Evolutionary conservation across 2,888 invertebrate genomes (phyloP).

Genomic region (Myopa testacea): DNA sequence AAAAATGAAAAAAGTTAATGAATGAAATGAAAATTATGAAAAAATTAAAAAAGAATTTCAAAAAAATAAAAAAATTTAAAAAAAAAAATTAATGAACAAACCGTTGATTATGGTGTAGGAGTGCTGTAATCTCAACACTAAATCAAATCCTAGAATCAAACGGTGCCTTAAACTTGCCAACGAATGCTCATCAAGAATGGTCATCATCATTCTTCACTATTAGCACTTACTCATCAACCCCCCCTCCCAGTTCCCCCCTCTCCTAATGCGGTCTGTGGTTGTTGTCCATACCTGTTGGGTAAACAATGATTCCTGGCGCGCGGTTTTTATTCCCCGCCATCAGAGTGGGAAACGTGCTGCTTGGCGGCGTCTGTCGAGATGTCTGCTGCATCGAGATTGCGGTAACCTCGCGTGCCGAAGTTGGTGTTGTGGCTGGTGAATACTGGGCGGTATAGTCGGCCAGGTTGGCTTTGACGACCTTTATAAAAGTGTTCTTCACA

Average conservation of each 20-base stretch:
- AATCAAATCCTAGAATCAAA: no score
- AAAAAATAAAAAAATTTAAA: no score
- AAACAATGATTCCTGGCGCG: conserved; percentile 79
- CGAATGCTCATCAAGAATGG: no score
- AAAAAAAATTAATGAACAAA: no score
- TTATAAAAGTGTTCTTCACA: conserved; percentile 55
- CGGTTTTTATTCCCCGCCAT: conserved; percentile 74
- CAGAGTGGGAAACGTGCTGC: conserved; percentile 58
- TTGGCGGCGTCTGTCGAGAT: conserved; percentile 37
- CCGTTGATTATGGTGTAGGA: no score
- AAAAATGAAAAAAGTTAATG: no score
- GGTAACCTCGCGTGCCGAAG: conserved; percentile 43
- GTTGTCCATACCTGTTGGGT: conserved; percentile 75
- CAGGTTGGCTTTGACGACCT: conserved; percentile 51
- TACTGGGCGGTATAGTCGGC: conserved; percentile 51
- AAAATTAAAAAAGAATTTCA: no score
- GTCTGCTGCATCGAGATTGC: conserved; percentile 40
- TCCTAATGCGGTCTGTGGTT: background rate
- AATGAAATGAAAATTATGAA: no score
- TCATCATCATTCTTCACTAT: no score
- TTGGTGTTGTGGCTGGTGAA: conserved; percentile 46
- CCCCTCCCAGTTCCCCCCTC: background rate
- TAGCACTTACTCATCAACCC: no score
- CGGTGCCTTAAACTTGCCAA: no score
- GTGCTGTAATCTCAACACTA: no score